phyloP scores from a whole-genome alignment of 1,140 invertebrate species.

The Trinorchestia longiramus region DNA sequence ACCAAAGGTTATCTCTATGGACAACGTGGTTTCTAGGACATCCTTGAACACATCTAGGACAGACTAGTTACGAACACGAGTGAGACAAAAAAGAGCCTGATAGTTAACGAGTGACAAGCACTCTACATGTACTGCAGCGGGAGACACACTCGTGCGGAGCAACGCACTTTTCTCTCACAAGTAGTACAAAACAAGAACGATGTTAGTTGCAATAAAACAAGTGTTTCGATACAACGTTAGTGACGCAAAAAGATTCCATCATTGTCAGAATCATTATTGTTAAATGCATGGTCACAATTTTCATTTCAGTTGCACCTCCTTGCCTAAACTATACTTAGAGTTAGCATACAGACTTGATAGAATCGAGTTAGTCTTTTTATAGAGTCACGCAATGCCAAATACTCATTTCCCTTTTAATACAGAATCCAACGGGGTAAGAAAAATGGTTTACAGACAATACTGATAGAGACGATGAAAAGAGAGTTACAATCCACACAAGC shows the following conservation, averaged over 20 bases:
- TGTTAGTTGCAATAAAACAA: not conserved
- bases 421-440: not conserved
- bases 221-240: not conserved
- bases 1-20: not conserved
- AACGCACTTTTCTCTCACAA: not conserved
- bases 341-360: not conserved
- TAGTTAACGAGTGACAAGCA: not conserved
- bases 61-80: conserved; percentile 43
- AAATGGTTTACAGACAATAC: not conserved
- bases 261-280: not conserved
- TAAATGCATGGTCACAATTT: not conserved
- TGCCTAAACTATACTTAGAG: not conserved
- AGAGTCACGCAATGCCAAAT: not conserved
- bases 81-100: not conserved
- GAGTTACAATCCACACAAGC: not conserved
- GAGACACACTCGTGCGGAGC: not conserved
- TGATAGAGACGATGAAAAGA: not conserved
- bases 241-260: not conserved
- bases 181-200: not conserved
- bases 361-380: not conserved
- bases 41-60: conserved; percentile 18
- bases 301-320: not conserved
- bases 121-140: not conserved
- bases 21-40: conserved; percentile 36
- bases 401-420: not conserved